Conservation (phyloP, 2,797 vertebrate genomes). For the Harpagifer antarcticus region DNA sequence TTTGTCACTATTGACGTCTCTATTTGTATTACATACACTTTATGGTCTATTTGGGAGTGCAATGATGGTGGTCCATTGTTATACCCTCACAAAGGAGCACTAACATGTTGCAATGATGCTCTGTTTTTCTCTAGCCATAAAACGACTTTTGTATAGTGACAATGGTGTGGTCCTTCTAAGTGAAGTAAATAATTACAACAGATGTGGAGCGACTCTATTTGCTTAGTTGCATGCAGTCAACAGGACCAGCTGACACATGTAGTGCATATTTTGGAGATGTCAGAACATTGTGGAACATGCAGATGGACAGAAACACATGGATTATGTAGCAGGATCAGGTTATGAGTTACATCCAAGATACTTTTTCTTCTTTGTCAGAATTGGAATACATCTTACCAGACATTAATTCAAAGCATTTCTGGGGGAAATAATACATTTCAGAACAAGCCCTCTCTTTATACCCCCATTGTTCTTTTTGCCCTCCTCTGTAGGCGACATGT, state of each 20-base stretch:
- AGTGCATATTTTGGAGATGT: neutral
- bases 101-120: neutral
- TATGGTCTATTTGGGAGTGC: neutral
- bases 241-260: neutral
- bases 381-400: constrained; percentile 3
- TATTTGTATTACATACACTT: neutral
- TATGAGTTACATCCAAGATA: neutral
- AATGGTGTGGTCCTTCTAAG: too few relatives aligned
- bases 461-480: constrained; percentile 17
- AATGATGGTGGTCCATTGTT: neutral
- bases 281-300: neutral
- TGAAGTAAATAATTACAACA: constrained; percentile 8
- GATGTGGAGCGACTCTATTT: constrained; percentile 14
- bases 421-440: neutral
- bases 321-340: neutral
- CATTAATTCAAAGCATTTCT: constrained; percentile 14
- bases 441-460: neutral
- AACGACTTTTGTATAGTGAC: too few relatives aligned
- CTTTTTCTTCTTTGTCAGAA: neutral
- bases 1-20: neutral
- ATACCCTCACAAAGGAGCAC: neutral
- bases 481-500: constrained; percentile 64
- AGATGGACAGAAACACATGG: constrained; percentile 14
- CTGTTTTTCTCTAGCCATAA: neutral
- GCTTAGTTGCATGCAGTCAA: constrained; percentile 13